Conservation (phyloP, 2,888 invertebrate genomes). For the Apamea monoglypha region DNA sequence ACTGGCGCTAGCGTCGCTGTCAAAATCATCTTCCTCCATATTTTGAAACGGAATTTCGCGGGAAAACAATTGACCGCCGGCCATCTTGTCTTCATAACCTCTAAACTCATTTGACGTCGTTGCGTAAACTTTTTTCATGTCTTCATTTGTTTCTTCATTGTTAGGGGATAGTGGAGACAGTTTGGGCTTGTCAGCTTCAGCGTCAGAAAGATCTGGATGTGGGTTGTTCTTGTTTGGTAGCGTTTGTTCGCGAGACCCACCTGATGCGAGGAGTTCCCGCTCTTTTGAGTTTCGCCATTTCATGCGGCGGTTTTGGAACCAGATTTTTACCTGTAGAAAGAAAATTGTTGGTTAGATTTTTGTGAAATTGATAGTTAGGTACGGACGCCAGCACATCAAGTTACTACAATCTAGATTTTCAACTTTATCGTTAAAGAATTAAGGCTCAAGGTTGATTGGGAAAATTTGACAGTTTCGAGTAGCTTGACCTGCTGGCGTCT, state of each 20-base stretch:
- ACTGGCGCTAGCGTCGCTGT: slow-evolving; percentile 92
- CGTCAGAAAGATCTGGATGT: slow-evolving; percentile 98
- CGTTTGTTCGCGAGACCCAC: slow-evolving; percentile 98
- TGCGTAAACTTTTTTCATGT: slow-evolving; percentile 80
- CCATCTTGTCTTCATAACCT: slow-evolving; percentile 85
- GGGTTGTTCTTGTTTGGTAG: slow-evolving; percentile 99
- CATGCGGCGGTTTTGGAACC: slow-evolving; percentile 99
- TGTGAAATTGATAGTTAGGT: neutral
- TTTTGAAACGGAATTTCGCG: slow-evolving; percentile 79
- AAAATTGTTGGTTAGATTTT: neutral
- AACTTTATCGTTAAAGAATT: too few species aligned
- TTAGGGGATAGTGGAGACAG: slow-evolving; percentile 91
- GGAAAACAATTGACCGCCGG: slow-evolving; percentile 74
- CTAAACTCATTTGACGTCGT: slow-evolving; percentile 73
- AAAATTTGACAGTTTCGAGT: too few species aligned
- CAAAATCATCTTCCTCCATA: slow-evolving; percentile 85
- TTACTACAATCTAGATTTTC: too few species aligned
- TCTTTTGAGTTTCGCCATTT: slow-evolving; percentile 99
- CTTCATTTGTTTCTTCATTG: slow-evolving; percentile 78
- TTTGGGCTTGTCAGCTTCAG: slow-evolving; percentile 94
- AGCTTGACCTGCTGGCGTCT: too few species aligned
- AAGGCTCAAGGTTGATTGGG: too few species aligned
- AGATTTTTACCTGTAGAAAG: slow-evolving; percentile 91
- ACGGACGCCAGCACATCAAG: too few species aligned
- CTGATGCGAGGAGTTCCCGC: slow-evolving; percentile 97